A percentile compares a stretch with the other conserved stretches of the same genome.
Conservation (phyloP, 2,888 invertebrate genomes). For the Volucella bombylans region DNA sequence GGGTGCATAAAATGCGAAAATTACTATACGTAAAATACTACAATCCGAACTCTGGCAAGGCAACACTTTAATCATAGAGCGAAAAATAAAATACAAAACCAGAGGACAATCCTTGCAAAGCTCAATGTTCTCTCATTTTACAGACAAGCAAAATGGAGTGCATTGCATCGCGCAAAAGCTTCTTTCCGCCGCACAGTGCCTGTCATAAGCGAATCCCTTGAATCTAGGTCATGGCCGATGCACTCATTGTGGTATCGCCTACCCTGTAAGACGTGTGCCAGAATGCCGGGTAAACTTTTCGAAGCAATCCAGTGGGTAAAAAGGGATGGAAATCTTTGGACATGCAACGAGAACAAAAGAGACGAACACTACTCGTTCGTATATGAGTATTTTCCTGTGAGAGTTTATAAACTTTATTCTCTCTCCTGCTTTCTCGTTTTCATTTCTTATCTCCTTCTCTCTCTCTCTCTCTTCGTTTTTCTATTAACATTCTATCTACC, state of each 20-base stretch:
- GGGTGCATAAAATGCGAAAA: too few species aligned
- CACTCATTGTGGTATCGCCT: constrained; percentile 77
- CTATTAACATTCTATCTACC: constrained; percentile 4
- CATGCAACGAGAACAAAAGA: constrained; percentile 18
- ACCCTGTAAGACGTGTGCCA: constrained; percentile 66
- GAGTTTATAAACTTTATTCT: constrained; percentile 53
- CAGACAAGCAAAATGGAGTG: constrained; percentile 62
- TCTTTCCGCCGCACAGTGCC: constrained; percentile 33
- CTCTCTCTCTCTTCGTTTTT: constrained; percentile 19
- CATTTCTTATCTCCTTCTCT: constrained; percentile 8
- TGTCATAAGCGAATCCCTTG: constrained; percentile 70
- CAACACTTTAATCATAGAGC: constrained; percentile 1
- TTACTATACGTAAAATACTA: too few species aligned
- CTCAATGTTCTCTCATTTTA: constrained; percentile 64
- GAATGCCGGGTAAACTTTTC: constrained; percentile 57
- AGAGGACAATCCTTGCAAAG: constrained; percentile 61
- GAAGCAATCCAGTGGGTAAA: constrained; percentile 42
- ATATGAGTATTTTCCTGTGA: not conserved
- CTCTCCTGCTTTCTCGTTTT: constrained; percentile 9
- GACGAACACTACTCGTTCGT: not conserved
- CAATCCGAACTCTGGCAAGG: too few species aligned
- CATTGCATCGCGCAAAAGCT: constrained; percentile 71
- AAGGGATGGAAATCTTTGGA: constrained; percentile 25
- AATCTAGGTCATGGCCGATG: constrained; percentile 82
- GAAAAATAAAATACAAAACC: constrained; percentile 18